Percentiles rank a stretch among this genome's conserved stretches.
Evolutionary conservation across 2,888 invertebrate genomes (phyloP).

Genomic region (Altica lythri): DNA sequence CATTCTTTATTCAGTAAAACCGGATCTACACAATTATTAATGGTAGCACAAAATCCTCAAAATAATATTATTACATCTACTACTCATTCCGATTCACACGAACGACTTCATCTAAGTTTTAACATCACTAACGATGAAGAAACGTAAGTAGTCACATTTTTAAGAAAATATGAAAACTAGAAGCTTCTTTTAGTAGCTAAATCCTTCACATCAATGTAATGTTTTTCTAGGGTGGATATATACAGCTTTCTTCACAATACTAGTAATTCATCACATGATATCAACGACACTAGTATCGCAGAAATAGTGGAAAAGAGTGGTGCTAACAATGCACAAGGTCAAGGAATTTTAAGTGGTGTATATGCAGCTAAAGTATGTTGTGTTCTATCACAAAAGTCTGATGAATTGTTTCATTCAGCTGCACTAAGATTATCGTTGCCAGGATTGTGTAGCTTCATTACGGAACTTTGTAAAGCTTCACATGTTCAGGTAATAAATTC

Average conservation of each 20-base stretch:
- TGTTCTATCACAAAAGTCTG: constrained; percentile 86
- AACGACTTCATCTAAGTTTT: constrained; percentile 65
- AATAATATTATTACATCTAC: constrained; percentile 66
- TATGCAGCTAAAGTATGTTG: constrained; percentile 89
- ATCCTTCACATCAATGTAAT: too few species aligned
- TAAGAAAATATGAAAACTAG: too few species aligned
- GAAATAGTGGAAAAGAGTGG: constrained; percentile 70
- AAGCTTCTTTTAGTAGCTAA: too few species aligned
- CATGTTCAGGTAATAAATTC: constrained; percentile 83
- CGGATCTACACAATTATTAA: constrained; percentile 68
- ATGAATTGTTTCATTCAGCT: constrained; percentile 87
- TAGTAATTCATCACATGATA: constrained; percentile 50
- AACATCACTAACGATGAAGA: constrained; percentile 72
- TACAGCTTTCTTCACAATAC: constrained; percentile 77
- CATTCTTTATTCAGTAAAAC: constrained; percentile 88
- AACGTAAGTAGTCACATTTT: constrained; percentile 61
- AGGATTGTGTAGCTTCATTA: constrained; percentile 80
- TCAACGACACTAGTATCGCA: constrained; percentile 72
- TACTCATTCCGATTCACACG: constrained; percentile 59
- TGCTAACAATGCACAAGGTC: constrained; percentile 55
- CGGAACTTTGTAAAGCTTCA: constrained; percentile 83
- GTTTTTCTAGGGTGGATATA: constrained; percentile 78
- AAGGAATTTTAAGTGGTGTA: constrained; percentile 70
- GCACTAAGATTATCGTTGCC: constrained; percentile 85
- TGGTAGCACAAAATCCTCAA: constrained; percentile 69